These are phyloP conservation scores for Ictalurus furcatus DNA, from an alignment of 2,113 vertebrate species.

Conservation along the genomic window DNA sequence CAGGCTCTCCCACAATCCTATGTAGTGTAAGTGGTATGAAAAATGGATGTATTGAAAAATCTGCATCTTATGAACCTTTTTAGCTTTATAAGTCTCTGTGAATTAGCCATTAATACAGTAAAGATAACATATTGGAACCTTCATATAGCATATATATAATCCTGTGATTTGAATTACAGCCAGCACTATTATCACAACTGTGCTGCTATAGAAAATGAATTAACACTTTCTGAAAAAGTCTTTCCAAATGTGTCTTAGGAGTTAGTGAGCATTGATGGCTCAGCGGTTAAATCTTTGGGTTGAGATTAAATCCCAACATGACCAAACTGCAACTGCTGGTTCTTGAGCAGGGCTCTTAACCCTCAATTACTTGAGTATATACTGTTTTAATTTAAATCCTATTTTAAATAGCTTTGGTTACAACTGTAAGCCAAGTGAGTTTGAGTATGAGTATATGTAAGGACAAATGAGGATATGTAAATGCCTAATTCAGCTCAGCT, in stretches of 20 bases:
- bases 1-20: too few species aligned
- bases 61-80: too few species aligned
- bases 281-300: not conserved
- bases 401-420: not conserved
- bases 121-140: not conserved
- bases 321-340: not conserved
- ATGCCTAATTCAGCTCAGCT: not conserved
- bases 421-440: not conserved
- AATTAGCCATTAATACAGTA: not conserved
- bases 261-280: not conserved
- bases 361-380: not conserved
- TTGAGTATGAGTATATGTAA: not conserved
- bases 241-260: not conserved
- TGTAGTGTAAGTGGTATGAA: too few species aligned
- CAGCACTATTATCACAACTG: not conserved
- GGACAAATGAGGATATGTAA: not conserved
- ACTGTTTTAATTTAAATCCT: not conserved
- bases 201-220: not conserved
- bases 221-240: not conserved
- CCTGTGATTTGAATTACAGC: not conserved
- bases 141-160: not conserved
- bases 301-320: not conserved
- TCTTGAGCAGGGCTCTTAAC: not conserved
- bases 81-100: not conserved
- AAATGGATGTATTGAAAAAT: too few species aligned